These are phyloP conservation scores for Ramazzottius varieornatus DNA, from an alignment of 2,888 invertebrate species.

Conservation along the genomic window DNA sequence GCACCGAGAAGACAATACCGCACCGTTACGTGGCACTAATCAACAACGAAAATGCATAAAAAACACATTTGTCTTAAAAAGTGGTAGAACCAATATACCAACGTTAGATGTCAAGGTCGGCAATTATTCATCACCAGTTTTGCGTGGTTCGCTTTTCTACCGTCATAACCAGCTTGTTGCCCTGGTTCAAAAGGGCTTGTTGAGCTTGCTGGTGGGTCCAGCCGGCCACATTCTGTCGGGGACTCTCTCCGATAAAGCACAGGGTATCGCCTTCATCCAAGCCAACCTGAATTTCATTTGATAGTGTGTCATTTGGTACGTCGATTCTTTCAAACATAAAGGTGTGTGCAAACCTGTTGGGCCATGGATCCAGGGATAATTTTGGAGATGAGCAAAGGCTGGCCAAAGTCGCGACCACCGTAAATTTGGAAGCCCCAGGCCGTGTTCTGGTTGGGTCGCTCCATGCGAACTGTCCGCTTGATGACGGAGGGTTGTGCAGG, in stretches of 20 bases:
- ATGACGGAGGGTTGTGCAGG: background rate
- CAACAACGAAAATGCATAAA: no score
- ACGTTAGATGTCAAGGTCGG: no score
- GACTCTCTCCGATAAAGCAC: constrained; percentile 3
- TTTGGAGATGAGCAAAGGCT: constrained; percentile 1
- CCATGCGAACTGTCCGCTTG: constrained; percentile 1
- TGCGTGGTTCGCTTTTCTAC: background rate
- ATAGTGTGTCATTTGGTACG: no score
- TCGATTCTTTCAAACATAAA: no score
- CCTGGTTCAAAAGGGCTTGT: background rate
- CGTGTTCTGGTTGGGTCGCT: constrained; percentile 2
- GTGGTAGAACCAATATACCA: no score
- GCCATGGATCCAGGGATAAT: background rate
- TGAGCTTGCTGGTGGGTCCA: constrained; percentile 1
- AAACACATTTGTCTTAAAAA: no score
- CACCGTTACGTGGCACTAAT: no score
- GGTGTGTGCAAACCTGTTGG: constrained; percentile 2
- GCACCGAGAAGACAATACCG: no score
- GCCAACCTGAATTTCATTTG: no score
- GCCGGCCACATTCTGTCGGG: background rate
- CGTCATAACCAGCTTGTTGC: constrained; percentile 3
- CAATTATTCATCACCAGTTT: constrained; percentile 4
- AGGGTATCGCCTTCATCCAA: background rate
- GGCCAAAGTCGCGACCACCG: constrained; percentile 1
- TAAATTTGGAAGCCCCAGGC: background rate